Percentiles rank a stretch among this genome's conserved stretches.
phyloP scores from a whole-genome alignment of 2,888 invertebrate genomes.

The Fragum whitleyi region DNA sequence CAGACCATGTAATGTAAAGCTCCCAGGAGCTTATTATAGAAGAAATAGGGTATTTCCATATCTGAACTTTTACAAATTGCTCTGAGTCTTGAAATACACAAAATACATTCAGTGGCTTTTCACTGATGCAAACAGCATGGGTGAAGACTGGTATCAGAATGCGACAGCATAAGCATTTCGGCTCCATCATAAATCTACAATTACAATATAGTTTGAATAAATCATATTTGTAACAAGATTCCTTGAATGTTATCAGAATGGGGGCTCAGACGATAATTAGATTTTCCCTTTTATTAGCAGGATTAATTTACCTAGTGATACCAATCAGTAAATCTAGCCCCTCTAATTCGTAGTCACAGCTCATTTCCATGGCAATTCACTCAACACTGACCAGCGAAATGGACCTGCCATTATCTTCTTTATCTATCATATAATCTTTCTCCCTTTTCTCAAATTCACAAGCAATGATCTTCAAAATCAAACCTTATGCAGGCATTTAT shows the following conservation, averaged over 20 bases:
- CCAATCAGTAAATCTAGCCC: slow-evolving; percentile 16
- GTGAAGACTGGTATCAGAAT: no score
- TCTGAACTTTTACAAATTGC: no score
- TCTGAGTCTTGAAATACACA: no score
- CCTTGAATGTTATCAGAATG: background rate
- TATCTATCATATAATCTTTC: slow-evolving; percentile 13
- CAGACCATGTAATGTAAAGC: no score
- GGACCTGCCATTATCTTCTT: slow-evolving; percentile 7
- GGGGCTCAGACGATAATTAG: background rate
- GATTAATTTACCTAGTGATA: slow-evolving; percentile 19
- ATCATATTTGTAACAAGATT: slow-evolving; percentile 1
- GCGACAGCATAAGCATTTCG: background rate
- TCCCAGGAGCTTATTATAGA: no score
- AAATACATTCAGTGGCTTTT: no score
- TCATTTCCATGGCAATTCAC: slow-evolving; percentile 23
- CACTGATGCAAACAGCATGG: no score
- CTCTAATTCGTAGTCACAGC: slow-evolving; percentile 13
- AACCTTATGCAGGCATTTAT: no score
- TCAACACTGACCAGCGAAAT: slow-evolving; percentile 8
- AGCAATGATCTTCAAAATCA: no score
- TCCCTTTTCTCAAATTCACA: background rate
- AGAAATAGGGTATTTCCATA: no score
- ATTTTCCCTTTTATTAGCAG: background rate
- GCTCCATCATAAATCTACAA: background rate
- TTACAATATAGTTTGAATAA: slow-evolving; percentile 1